Base-by-base conservation (phyloP, 2,888 invertebrate species). In the Artemia sinica region DNA sequence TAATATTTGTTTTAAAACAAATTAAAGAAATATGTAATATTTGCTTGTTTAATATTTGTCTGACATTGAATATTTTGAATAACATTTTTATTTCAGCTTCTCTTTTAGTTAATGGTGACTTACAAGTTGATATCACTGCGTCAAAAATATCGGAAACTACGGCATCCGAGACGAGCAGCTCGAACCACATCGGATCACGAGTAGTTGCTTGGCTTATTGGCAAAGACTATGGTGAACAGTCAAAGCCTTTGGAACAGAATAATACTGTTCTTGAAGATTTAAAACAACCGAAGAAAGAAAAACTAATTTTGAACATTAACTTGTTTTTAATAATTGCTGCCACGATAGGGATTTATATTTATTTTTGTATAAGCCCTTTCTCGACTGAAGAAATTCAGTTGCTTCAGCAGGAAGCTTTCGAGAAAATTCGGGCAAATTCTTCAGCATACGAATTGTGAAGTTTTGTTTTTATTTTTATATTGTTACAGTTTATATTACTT, bases 181-280 rank as follows among this genome's bases (percentile, higher is more conserved):
- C 28, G 28, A 58, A 8, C n/a, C 28, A n/a, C 63, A 11, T 58
- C 63, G 28, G 63, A n/a, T n/a, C 14, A 18, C 63, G n/a, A 58
- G 28, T 58, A 28, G 63, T 58, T 8, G 14, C 14, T 18, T 58
- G 63, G 63, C n/a, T 58, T 18, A 28, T 58, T 58, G 63, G 63
- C 28, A n/a, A 58, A 28, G 63, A 58, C 63, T 28, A 58, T 10
- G 63, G 63, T 18, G 63, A 58, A 9, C 63, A 28, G 63, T 58
- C 63, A 18, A 58, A 58, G 63, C 63, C 63, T 18, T 18, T 58
- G 28, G 63, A 58, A 58, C 63, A 58, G 9, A 58, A 58, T 58
- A 41, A 41, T 41, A 41, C 41, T 41, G 63, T 58, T 9, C 63
- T 58, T 28, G 63, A 58, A 28, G 63, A 58, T 58, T 28, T 58